phyloP scores from a whole-genome alignment of 2,888 invertebrate species.

The Agonopterix alstromeriana region DNA sequence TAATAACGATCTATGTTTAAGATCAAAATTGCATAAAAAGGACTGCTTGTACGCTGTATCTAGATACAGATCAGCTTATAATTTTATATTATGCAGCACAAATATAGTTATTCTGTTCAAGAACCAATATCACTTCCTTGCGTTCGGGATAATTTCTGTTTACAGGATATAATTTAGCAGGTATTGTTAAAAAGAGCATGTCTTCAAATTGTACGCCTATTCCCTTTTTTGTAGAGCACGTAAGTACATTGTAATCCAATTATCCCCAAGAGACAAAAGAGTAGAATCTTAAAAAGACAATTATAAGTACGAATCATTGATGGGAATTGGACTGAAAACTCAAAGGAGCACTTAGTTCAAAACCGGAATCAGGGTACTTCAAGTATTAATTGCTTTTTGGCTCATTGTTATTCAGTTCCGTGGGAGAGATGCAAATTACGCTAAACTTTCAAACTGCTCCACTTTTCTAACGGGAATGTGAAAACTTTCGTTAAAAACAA shows the following conservation, averaged over 20 bases:
- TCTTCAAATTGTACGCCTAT: no score
- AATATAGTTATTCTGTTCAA: no score
- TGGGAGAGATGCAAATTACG: slow-evolving; percentile 69
- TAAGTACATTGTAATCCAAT: background rate
- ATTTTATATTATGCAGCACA: no score
- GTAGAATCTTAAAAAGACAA: slow-evolving; percentile 12
- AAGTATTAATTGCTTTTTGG: slow-evolving; percentile 74
- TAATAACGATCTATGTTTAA: no score
- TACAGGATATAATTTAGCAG: no score
- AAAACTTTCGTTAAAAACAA: slow-evolving; percentile 62
- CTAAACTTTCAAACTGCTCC: slow-evolving; percentile 62
- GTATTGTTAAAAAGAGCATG: no score
- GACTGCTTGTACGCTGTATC: no score
- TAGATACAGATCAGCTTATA: no score
- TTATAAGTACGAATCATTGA: slow-evolving; percentile 30
- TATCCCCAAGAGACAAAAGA: background rate
- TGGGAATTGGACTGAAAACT: slow-evolving; percentile 62
- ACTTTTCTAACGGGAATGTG: slow-evolving; percentile 68
- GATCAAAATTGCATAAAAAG: no score
- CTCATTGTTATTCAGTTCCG: slow-evolving; percentile 72
- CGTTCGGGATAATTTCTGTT: no score
- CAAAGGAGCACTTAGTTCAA: slow-evolving; percentile 70
- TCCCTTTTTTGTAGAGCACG: no score
- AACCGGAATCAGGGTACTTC: slow-evolving; percentile 66
- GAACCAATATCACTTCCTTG: no score